phyloP scores from a whole-genome alignment of 2,113 vertebrate genomes.

The Grammomys dolichurus region DNA sequence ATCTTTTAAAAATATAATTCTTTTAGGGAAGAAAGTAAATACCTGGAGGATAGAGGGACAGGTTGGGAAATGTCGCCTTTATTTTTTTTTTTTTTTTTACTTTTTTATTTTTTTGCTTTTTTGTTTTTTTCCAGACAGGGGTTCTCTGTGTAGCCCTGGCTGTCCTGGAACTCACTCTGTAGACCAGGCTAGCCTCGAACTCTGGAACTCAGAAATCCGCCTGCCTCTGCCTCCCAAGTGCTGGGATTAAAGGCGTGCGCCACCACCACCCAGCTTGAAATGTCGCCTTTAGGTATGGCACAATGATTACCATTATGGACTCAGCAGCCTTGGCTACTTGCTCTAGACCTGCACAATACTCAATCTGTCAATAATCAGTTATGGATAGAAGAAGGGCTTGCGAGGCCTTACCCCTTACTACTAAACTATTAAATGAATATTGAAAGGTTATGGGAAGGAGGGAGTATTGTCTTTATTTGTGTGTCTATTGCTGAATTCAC shows the following conservation, averaged over 20 bases:
- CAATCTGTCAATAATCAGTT: not conserved
- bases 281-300: not conserved
- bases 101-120: no score
- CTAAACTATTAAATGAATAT: not conserved
- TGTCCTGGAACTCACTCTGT: no score
- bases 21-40: not conserved
- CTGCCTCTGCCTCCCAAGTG: no score
- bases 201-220: no score
- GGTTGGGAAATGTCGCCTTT: not conserved
- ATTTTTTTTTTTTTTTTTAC: no score
- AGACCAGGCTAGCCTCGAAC: no score
- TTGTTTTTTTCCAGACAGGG: no score
- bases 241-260: no score
- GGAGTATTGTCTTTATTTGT: not conserved
- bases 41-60: not conserved
- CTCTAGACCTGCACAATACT: not conserved
- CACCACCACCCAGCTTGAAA: not conserved
- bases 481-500: no score
- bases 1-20: not conserved
- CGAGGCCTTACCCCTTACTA: not conserved
- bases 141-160: no score
- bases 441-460: not conserved
- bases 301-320: not conserved
- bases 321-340: no score
- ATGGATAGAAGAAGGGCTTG: not conserved